Evolutionary conservation across 2,888 invertebrate genomes (phyloP).

Genomic region (Mamestra brassicae): DNA sequence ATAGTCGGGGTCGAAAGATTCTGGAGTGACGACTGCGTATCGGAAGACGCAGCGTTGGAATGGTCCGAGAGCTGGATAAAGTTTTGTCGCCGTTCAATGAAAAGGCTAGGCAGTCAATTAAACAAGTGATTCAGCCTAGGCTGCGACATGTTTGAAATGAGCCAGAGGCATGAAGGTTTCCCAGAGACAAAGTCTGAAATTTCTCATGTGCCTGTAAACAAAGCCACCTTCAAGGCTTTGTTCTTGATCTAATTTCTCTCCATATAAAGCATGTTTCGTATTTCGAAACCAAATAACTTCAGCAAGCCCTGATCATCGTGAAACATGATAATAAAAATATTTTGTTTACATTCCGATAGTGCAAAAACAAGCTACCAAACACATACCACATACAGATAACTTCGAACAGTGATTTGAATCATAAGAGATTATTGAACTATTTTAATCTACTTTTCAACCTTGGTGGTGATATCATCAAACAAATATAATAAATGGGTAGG

Average conservation of each 20-base stretch:
- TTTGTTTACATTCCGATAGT: slow-evolving; percentile 19
- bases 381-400: slow-evolving; percentile 13
- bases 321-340: slow-evolving; percentile 12
- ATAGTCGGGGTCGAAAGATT: too few relatives aligned
- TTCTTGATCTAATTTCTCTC: not conserved
- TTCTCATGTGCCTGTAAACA: not conserved
- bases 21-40: too few relatives aligned
- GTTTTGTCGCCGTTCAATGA: too few relatives aligned
- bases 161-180: not conserved
- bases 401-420: slow-evolving; percentile 37
- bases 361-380: not conserved
- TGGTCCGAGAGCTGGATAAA: too few relatives aligned
- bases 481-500: slow-evolving; percentile 12
- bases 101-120: too few relatives aligned
- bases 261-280: not conserved
- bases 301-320: not conserved
- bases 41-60: too few relatives aligned
- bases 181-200: not conserved
- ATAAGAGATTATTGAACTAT: slow-evolving; percentile 32
- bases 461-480: slow-evolving; percentile 27
- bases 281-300: not conserved
- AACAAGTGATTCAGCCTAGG: too few relatives aligned
- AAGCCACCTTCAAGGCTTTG: not conserved
- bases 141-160: too few relatives aligned
- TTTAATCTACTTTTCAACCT: slow-evolving; percentile 41